Percentiles rank a stretch among this genome's conserved stretches.
Evolutionary conservation across 2,797 vertebrate genomes (phyloP).

Genomic region (Xiphophorus birchmanni): DNA sequence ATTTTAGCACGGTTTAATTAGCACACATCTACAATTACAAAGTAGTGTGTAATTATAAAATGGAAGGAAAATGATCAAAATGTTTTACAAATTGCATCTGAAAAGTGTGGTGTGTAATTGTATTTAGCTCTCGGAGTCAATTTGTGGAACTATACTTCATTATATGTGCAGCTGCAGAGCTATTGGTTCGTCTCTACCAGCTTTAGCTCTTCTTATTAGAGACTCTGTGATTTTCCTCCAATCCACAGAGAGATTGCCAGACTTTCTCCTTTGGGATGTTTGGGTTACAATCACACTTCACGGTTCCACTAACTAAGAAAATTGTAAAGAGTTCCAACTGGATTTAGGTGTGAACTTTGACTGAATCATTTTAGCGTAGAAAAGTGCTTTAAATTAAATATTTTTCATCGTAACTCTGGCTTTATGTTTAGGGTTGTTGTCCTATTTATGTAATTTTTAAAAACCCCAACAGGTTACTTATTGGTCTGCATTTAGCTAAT

Average conservation of each 20-base stretch:
- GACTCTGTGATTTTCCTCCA: neutral
- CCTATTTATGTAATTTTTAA: too few relatives aligned
- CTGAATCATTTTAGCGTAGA: neutral
- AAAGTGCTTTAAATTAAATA: neutral
- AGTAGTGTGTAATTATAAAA: neutral
- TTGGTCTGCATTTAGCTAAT: neutral
- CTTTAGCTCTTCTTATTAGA: neutral
- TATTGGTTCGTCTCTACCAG: neutral
- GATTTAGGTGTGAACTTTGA: neutral
- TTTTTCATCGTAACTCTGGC: neutral
- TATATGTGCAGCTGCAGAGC: neutral
- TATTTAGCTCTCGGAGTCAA: neutral
- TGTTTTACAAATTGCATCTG: neutral
- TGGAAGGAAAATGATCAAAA: neutral
- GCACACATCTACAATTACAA: neutral
- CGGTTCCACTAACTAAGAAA: neutral
- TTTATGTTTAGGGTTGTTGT: neutral
- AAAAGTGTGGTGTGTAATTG: neutral
- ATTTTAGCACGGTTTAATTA: neutral
- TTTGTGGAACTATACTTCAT: neutral
- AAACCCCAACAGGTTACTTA: neutral
- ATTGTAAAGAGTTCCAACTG: neutral
- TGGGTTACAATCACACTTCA: neutral
- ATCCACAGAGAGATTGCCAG: neutral
- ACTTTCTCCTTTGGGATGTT: neutral